Percentiles rank a stretch among this genome's conserved stretches.
These are phyloP conservation scores for Orchestes rusci DNA, from an alignment of 2,888 invertebrate species.

Conservation along the genomic window DNA sequence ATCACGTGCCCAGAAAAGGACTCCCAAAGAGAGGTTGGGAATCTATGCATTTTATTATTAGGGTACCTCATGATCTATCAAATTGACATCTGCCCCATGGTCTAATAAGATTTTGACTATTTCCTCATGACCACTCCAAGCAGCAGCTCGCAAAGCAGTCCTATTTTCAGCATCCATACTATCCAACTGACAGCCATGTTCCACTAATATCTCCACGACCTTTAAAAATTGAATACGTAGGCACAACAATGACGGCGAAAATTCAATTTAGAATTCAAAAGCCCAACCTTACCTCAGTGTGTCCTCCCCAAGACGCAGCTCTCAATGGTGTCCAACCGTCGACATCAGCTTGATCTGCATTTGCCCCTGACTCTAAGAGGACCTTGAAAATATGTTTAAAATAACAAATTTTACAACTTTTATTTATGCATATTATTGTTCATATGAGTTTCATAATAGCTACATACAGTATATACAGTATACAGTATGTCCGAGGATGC, in stretches of 20 bases:
- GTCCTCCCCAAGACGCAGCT: constrained; percentile 95
- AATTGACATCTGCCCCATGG: constrained; percentile 71
- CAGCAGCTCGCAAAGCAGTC: constrained; percentile 83
- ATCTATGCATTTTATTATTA: too few species aligned
- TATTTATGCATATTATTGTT: too few species aligned
- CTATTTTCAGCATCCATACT: constrained; percentile 81
- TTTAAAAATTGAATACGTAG: too few species aligned
- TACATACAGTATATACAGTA: too few species aligned
- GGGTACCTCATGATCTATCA: constrained; percentile 68
- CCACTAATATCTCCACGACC: constrained; percentile 73
- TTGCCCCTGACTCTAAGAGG: constrained; percentile 55
- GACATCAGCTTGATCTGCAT: constrained; percentile 68
- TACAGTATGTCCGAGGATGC: too few species aligned
- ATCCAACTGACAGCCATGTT: constrained; percentile 76
- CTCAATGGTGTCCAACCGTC: constrained; percentile 89
- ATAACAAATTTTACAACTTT: background rate
- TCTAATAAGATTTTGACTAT: constrained; percentile 68
- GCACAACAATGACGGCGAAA: too few species aligned
- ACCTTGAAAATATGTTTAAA: constrained; percentile 32
- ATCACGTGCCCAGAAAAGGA: too few species aligned
- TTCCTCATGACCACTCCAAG: constrained; percentile 91
- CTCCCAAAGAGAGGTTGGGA: too few species aligned
- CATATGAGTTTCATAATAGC: too few species aligned
- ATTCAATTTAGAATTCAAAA: constrained; percentile 2
- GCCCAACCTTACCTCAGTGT: constrained; percentile 58